Evolutionary conservation across 53 echinoderm and acorn worm genomes (phyloP), one percentile per base, ranked within the genome.

Genomic region (Glandiceps talaboti): DNA sequence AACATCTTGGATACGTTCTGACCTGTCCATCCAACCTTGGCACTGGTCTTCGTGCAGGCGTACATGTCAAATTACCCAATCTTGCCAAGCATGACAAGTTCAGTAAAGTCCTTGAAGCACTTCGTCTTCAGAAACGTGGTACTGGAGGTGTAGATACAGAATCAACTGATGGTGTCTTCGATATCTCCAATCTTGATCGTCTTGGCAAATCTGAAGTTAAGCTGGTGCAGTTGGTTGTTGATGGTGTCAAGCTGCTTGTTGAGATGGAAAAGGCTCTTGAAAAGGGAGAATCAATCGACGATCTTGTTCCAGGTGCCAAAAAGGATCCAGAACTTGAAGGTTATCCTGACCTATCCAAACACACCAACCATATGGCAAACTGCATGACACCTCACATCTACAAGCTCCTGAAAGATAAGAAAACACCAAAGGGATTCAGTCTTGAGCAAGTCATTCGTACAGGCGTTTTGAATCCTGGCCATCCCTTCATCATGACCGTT

Each of bases 401-500:
- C 88, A 96, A 92, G 74, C 83, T 85, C 0, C 86, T 96, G 77
- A 88, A 90, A 76, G 88, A 96, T 73, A 88, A 90, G 82, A 90
- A 90, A 76, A 96, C 96, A 26, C 72, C 87, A 26, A 92, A 85
- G 28, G 91, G 91, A 26, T 88, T 74, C 78, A 89, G 87, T 31
- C 81, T 93, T 73, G 79, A 33, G 28, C 90, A 82, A 74, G 88
- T 86, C 80, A 96, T 93, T 74, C 73, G 83, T 14, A 96, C 96
- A 1, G 96, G 96, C 26, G 85, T 96, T 0, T 31, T 87, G 64
- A 96, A 96, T 77, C 96, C 92, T 73, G 96, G 96, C 28, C 96
- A 96, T 76, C 96, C 96, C 33, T 90, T 90, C 87, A 96, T 96
- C 85, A 96, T 96, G 96, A 96, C 93, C 1, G 96, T 96, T 26